Evolutionary conservation across 1,140 invertebrate genomes (phyloP), one percentile per base, ranked within the genome.

Genomic region (Danaus melanippus): DNA sequence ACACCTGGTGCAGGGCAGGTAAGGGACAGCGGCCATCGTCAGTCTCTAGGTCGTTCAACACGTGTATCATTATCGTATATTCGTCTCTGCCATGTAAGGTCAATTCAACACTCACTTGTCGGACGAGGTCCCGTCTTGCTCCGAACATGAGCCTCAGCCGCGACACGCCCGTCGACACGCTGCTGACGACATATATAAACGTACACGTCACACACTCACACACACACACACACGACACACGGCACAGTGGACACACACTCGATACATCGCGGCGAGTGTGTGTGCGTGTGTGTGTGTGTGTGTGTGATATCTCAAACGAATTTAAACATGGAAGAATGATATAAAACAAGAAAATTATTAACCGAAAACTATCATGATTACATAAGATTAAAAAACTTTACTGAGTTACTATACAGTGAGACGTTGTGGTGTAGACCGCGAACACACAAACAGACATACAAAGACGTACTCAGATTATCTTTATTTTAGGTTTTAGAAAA

Each of bases 241-340:
- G 48, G 11, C 10, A 40, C 42, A 15, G 15, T 15, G 15, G 1
- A 15, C 15, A 15, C 15, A 15, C 15, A 15, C 15, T 15, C 15
- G 15, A 1, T 15, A 15, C 15, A 15, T 9, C 5, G 47, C 42
- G 42, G 21, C 10, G 50, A 7, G 11, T 41, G 44, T 53, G 53
- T 50, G 67, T 67, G 39, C 68, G 64, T 15, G 51, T 53, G 71
- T 21, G 87, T 66, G 9, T 8, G 88, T 88, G 62, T 89, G 75
- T 21, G 87, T 86, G 87, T 91, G 89, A 42, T 74, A 65, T 60
- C 32, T 50, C 52, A 40, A 52, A 10, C 46, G 52, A 53, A 10
- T 56, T 57, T 1, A 15, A 15, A 15, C 15, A 15, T 15, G 15
- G 1, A 15, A 15, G 3, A 15, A 15, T 15, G 15, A 15, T 15